A percentile compares a stretch with the other conserved stretches of the same genome.
Conservation (phyloP, 2,797 vertebrate species). For the Merluccius polli region DNA sequence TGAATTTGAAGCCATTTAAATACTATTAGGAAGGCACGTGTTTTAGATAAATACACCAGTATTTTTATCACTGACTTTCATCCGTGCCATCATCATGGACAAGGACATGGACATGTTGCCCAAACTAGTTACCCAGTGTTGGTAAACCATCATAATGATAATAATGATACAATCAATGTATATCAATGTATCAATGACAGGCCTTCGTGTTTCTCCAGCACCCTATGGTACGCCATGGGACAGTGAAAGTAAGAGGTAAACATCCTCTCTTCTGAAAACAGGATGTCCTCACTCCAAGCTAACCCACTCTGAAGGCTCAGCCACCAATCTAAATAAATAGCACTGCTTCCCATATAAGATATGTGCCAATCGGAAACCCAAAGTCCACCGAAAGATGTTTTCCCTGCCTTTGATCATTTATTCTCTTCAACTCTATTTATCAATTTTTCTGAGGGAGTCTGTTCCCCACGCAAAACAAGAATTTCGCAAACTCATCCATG, state of each 20-base stretch:
- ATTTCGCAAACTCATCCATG: slow-evolving; percentile 33
- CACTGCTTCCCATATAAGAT: slow-evolving; percentile 49
- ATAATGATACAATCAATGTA: slow-evolving; percentile 42
- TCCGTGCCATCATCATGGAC: background rate
- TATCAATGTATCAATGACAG: too few relatives aligned
- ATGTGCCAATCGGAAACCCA: slow-evolving; percentile 51
- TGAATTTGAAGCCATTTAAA: too few relatives aligned
- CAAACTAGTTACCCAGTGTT: slow-evolving; percentile 29
- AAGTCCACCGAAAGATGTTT: slow-evolving; percentile 53
- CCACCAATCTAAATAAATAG: slow-evolving; percentile 53
- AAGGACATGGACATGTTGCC: background rate
- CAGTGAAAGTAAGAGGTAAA: slow-evolving; percentile 35
- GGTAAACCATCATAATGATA: background rate
- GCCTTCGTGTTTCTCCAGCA: slow-evolving; percentile 54
- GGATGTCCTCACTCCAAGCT: slow-evolving; percentile 56
- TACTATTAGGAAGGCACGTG: too few relatives aligned
- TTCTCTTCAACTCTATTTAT: slow-evolving; percentile 23
- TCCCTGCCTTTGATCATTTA: slow-evolving; percentile 56
- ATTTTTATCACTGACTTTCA: background rate
- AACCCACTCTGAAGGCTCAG: slow-evolving; percentile 34
- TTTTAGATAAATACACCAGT: background rate
- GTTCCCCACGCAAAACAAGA: slow-evolving; percentile 49
- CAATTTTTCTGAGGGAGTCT: slow-evolving; percentile 28
- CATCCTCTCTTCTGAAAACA: slow-evolving; percentile 63
- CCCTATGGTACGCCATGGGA: slow-evolving; percentile 36